phyloP scores from a whole-genome alignment of 2,113 vertebrate species.

The Lipotes vexillifer region DNA sequence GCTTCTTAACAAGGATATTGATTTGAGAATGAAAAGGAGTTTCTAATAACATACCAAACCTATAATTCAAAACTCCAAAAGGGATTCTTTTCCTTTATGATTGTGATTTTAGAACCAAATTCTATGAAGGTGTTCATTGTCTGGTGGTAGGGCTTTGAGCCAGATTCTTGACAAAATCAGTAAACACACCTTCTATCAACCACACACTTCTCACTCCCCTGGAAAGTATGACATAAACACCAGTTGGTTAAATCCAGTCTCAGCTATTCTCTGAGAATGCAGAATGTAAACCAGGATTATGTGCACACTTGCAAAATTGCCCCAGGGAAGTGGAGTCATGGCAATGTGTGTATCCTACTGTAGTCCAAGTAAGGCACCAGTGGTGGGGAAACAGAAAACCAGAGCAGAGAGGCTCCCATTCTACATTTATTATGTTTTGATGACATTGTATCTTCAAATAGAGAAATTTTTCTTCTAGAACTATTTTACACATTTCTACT shows the following conservation, averaged over 20 bases:
- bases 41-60: background rate
- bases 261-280: background rate
- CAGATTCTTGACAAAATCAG: conserved; percentile 1
- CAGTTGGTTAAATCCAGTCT: background rate
- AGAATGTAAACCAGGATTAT: background rate
- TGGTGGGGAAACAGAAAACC: background rate
- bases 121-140: background rate
- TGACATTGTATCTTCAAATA: background rate
- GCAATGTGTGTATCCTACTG: accelerated
- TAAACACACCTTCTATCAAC: conserved; percentile 2
- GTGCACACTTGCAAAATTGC: background rate
- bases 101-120: background rate
- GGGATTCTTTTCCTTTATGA: background rate
- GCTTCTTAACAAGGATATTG: background rate
- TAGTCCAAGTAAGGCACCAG: background rate
- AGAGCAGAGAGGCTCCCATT: background rate
- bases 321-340: accelerated
- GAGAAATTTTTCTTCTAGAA: background rate
- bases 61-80: background rate
- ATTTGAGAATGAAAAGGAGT: background rate
- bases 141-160: background rate
- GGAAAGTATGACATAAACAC: background rate
- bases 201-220: background rate
- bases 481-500: background rate
- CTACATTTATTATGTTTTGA: background rate